Base-by-base conservation (phyloP, 2,113 vertebrate genomes). In the Larimichthys polyactis region DNA sequence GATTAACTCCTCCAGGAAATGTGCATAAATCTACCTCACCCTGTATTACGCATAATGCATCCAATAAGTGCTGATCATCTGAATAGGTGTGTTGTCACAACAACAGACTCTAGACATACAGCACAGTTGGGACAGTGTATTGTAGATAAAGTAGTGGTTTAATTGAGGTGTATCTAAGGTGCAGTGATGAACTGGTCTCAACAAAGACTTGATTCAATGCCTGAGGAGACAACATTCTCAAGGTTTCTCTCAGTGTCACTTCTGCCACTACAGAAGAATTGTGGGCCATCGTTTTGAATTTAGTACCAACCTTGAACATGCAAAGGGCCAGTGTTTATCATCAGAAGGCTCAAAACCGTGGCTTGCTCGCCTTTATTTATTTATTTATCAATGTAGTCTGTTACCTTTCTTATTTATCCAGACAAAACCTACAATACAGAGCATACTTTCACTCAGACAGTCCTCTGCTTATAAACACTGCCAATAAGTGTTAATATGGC, bases 161-260 rank as follows among this genome's bases (percentile, higher is more conserved):
- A 60, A 77, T 72, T 68, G 44, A 36, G 46, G 44, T 24, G 16
- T 27, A 55, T 40, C 52, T 71, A 27, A 52, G 75, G 20, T 46
- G 44, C 67, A 67, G 36, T 49, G 10, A 52, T 2, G 5, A 27
- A 14, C 32, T 24, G 73, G 16, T 54, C 24, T 54, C 55, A 49
- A 17, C 60, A 66, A 66, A 71, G 40, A 69, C 72, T 40, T 63
- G 59, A 79, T 60, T 79, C 14, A 54, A n/a, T 52, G 44, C 65
- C 20, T 36, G 19, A 46, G 43, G 24, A 64, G 9, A 75, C 0
- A 2, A 36, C 24, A 69, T 44, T 27, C 58, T 73, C 75, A 86
- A 78, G 81, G 75, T 72, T 83, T 76, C 75, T 66, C 15, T 85
- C 11, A 4, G 20, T 43, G 16, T 72, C 57, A 51, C 9, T 20